Base-by-base conservation (phyloP, 2,888 invertebrate species). In the Drosophila glabriapex region DNA sequence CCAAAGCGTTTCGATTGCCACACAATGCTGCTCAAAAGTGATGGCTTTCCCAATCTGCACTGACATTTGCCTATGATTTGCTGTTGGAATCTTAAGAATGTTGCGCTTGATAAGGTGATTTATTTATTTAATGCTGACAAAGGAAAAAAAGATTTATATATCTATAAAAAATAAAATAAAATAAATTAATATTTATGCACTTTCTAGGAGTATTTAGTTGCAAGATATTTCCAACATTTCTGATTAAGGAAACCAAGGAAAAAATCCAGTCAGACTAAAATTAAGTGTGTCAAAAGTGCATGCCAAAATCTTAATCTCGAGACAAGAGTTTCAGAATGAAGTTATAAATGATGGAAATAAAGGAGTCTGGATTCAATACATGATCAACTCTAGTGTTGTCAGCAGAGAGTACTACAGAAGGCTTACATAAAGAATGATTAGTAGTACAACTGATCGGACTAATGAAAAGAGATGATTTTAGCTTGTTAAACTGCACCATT, bases 21-120 rank as follows among this genome's bases (percentile, higher is more conserved):
- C 74, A 74, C 68, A 78, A 65, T 68, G 65, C 61, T 50, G 46
- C 4, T n/a, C 7, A 37, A 61, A 58, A 58, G 35, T 73, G 73
- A 59, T 55, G 73, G 54, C 39, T 60, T n/a, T 58, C 33, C 43
- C 58, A 76, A 75, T 70, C 60, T 46, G 29, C 25, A 25, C 28
- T 39, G 76, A 61, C 55, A 61, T 59, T 56, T 60, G 37, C 39
- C 35, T 19, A 14, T 33, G 33, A 19, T 10, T 43, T 37, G 35
- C 19, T 35, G 22, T 25, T n/a, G 28, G 43, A 54, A 28, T 53
- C 33, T 49, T 0, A 50, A 29, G 58, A 49, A 73, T 63, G 58
- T 41, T 1, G 60, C 4, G 2, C 0, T 28, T 9, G 16, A 28
- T 7, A 1, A 29, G 10, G 22, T 43, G 22, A 16, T 9, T 46